These are phyloP conservation scores for Cranoglanis bouderius DNA, from an alignment of 2,113 vertebrate genomes.

Conservation along the genomic window DNA sequence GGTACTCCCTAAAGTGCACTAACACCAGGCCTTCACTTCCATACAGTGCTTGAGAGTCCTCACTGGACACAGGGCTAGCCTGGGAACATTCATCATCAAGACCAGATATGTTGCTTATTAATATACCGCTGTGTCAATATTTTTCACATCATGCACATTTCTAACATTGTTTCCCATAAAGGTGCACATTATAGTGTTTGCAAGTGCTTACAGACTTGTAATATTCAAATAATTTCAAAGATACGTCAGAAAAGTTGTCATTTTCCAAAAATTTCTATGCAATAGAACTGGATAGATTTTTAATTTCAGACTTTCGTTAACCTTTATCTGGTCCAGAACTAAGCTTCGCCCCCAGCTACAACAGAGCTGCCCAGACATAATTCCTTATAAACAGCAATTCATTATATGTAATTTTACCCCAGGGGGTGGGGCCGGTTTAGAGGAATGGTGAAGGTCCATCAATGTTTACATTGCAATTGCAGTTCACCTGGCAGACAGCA, in stretches of 20 bases:
- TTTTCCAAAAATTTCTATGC: neutral
- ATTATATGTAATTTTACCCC: no score
- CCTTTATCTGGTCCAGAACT: neutral
- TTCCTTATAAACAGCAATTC: neutral
- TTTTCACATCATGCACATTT: neutral
- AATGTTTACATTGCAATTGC: neutral
- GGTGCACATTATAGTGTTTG: neutral
- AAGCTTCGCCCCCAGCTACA: neutral
- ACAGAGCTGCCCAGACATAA: neutral
- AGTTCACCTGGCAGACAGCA: neutral
- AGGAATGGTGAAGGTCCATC: neutral
- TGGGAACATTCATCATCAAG: neutral
- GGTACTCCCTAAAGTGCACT: neutral
- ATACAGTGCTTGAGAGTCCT: neutral
- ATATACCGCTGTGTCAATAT: neutral
- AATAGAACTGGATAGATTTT: neutral
- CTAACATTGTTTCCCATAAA: neutral
- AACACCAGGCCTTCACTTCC: neutral
- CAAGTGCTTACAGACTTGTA: neutral
- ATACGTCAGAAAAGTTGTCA: neutral
- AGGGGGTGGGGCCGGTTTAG: neutral
- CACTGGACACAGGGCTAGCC: neutral
- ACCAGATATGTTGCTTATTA: neutral
- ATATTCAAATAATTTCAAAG: neutral
- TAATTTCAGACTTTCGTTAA: neutral